Evolutionary conservation across 2,888 invertebrate species (phyloP), one percentile per base, ranked within the genome.

Genomic region (Tenthredo distinguenda): DNA sequence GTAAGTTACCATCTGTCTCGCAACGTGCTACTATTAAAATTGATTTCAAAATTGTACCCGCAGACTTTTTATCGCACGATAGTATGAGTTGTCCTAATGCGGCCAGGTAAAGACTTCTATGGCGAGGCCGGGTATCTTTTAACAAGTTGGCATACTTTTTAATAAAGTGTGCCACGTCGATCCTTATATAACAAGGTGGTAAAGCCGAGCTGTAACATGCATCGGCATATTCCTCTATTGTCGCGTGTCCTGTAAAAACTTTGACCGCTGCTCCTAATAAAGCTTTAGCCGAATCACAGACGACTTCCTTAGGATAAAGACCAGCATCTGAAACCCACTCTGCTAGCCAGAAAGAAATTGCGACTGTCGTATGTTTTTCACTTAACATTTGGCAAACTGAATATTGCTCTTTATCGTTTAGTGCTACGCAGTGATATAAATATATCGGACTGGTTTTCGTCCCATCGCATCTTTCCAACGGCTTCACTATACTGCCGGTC

Each of bases 131-230:
- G 43, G 18, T 15, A 50, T 50, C 40, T 82, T 85, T 83, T 21
- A 83, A 72, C 5, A 76, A 82, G 72, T 86, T 79, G 12, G 82
- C 86, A 40, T 86, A 86, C 18, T 72, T 87, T 79, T 87, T 87
- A 10, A 87, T 71, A 40, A 85, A 86, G 83, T 84, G 86, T 6
- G 86, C 86, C n/a, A 84, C 85, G n/a, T 87, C 87, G 7, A 85
- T 81, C 12, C 87, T 76, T 15, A 87, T 84, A 43, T 87, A 88
- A 26, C 82, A 84, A 18, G 40, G 18, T 55, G 79, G 82, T 62
- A 85, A 26, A 21, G 34, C 34, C 31, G 85, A 9, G 50, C 3
- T n/a, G 34, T 34, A 50, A 58, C 81, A 84, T 68, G 86, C 79
- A 72, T 82, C 68, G 0, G 81, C 72, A 40, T 86, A 86, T 21